Evolutionary conservation across 1,140 invertebrate species (phyloP).

Genomic region (Drosophila kanapiae): DNA sequence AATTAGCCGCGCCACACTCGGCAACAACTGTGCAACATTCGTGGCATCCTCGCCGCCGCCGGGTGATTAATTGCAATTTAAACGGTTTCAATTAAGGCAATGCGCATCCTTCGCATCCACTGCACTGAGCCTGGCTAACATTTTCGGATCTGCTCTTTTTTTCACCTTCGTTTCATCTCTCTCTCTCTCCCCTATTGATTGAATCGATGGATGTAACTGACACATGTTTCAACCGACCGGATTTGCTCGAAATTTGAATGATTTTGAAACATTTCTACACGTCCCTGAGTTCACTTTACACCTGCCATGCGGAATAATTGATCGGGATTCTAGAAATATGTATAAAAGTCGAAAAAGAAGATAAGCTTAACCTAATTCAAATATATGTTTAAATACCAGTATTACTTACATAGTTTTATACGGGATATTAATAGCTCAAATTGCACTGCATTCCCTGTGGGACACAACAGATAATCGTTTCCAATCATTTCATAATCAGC

Average conservation of each 20-base stretch:
- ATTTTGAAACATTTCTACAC: background rate
- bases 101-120: constrained; percentile 73
- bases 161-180: constrained; percentile 38
- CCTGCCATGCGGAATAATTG: background rate
- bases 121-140: constrained; percentile 47
- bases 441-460: background rate
- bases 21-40: constrained; percentile 82
- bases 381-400: background rate
- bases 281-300: background rate
- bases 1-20: constrained; percentile 80
- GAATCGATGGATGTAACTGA: constrained; percentile 59
- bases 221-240: constrained; percentile 3
- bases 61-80: constrained; percentile 84
- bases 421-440: background rate
- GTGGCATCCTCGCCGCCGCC: constrained; percentile 50
- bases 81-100: constrained; percentile 84
- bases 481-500: constrained; percentile 36
- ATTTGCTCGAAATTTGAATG: constrained; percentile 9
- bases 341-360: too few species aligned
- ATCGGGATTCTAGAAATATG: background rate
- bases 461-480: constrained; percentile 26
- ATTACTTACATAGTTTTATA: background rate
- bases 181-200: constrained; percentile 25
- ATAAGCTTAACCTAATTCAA: background rate
- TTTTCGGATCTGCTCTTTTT: constrained; percentile 30